phyloP scores from a whole-genome alignment of 1,140 invertebrate genomes.

The Latrodectus geometricus region DNA sequence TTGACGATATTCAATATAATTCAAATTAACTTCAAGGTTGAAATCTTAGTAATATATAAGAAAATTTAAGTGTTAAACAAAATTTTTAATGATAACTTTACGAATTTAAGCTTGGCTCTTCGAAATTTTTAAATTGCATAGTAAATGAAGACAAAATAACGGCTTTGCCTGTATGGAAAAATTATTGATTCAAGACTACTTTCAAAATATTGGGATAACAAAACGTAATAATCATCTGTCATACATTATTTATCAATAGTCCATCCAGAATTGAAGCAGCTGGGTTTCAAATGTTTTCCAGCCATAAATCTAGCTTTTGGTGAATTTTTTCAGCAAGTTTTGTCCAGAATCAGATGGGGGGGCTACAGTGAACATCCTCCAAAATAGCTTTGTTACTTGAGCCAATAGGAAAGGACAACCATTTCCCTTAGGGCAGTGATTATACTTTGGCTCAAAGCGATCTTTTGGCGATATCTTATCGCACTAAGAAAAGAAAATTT shows the following conservation, averaged over 20 bases:
- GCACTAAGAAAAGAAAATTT: background rate
- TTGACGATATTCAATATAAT: too few species aligned
- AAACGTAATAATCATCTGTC: background rate
- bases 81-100: too few species aligned
- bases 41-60: too few species aligned
- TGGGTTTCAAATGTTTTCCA: conserved; percentile 10
- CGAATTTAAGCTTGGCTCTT: too few species aligned
- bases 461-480: conserved; percentile 28
- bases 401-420: conserved; percentile 27
- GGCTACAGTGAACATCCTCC: conserved; percentile 4
- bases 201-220: too few species aligned
- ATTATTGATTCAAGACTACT: too few species aligned
- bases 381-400: conserved; percentile 21
- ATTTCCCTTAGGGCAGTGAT: background rate
- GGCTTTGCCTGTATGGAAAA: too few species aligned
- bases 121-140: too few species aligned
- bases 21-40: too few species aligned
- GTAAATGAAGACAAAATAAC: too few species aligned
- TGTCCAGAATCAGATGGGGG: background rate
- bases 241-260: conserved; percentile 55
- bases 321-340: conserved; percentile 42
- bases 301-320: conserved; percentile 39
- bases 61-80: too few species aligned
- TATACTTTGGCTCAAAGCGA: conserved; percentile 18
- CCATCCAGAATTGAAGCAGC: conserved; percentile 34